Evolutionary conservation across 2,888 invertebrate genomes (phyloP), one percentile per base, ranked within the genome.

Genomic region (Xylocampa areola): DNA sequence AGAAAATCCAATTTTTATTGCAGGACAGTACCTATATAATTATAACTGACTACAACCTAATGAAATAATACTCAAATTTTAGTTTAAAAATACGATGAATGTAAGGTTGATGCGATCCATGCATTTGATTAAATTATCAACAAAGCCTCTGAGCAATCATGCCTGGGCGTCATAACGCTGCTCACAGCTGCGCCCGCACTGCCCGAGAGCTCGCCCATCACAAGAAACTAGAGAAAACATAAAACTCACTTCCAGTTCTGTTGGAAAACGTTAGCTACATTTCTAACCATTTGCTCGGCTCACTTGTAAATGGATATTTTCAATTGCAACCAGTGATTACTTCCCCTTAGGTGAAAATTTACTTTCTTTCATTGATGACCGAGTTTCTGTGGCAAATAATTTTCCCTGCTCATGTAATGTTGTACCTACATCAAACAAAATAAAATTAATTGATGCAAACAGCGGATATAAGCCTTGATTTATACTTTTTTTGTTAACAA

Each of bases 261-360:
- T 73, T 76, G 69, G 78, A 76, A 79, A 64, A 80, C 76, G 76
- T 79, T 80, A 76, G 77, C 77, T 79, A 77, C 81, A 86, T 85
- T 76, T 76, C 76, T 59, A 68, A 69, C 68, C 60, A 70, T 76
- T 76, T 70, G 63, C 76, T 77, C 47, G 63, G 63, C 71, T 66
- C 52, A 79, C 76, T 76, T 77, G 76, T 80, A 81, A 86, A 86
- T 83, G 73, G 68, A 79, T 73, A 82, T 84, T 87, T 88, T 84
- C 85, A 84, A 86, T 84, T 80, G 80, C 81, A 77, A 77, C 76
- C 71, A 78, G 75, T 82, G 73, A 87, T 89, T 88, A 88, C 82
- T 68, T 68, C 73, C 68, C 68, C 84, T 80, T 73, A 57, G 76
- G 85, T 86, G 86, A 87, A 88, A 88, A 87, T 81, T 73, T 73